Evolutionary conservation across 2,888 invertebrate genomes (phyloP).

Genomic region (Lasioglossum villosulum): DNA sequence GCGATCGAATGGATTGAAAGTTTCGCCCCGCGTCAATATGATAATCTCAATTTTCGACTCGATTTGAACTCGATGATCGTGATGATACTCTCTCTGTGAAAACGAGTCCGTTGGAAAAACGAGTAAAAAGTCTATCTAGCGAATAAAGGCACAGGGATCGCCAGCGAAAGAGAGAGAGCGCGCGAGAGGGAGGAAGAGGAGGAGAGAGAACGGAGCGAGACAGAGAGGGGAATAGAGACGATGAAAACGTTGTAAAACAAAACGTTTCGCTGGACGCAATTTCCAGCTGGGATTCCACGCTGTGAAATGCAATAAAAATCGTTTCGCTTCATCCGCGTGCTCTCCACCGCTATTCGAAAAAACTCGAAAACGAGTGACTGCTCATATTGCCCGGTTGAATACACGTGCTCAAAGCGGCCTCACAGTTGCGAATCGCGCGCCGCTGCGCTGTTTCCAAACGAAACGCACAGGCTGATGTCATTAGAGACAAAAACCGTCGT

Average conservation of each 20-base stretch:
- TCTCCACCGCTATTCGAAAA: conserved; percentile 59
- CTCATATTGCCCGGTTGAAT: conserved; percentile 58
- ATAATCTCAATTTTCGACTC: conserved; percentile 70
- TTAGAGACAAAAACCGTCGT: conserved; percentile 25
- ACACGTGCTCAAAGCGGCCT: conserved; percentile 53
- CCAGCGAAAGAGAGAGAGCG: not conserved
- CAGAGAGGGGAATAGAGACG: conserved; percentile 19
- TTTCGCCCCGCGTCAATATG: conserved; percentile 59
- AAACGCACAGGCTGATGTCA: conserved; percentile 28
- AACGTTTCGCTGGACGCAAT: conserved; percentile 71
- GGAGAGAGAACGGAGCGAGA: not conserved
- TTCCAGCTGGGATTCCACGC: conserved; percentile 70
- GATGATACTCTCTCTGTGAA: conserved; percentile 51
- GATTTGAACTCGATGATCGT: conserved; percentile 59
- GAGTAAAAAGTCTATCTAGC: conserved; percentile 58
- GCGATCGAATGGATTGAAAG: conserved; percentile 70
- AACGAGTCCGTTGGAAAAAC: conserved; percentile 43
- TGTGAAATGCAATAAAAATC: conserved; percentile 72
- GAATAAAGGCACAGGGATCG: conserved; percentile 36
- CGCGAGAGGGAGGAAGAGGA: not conserved
- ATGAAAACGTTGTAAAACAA: conserved; percentile 67
- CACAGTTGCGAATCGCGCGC: conserved; percentile 35
- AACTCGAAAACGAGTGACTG: conserved; percentile 68
- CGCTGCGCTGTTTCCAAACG: conserved; percentile 32
- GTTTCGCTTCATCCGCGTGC: conserved; percentile 61